Evolutionary conservation across 2,113 vertebrate genomes (phyloP).

Genomic region (mouse (Mus musculus)): DNA sequence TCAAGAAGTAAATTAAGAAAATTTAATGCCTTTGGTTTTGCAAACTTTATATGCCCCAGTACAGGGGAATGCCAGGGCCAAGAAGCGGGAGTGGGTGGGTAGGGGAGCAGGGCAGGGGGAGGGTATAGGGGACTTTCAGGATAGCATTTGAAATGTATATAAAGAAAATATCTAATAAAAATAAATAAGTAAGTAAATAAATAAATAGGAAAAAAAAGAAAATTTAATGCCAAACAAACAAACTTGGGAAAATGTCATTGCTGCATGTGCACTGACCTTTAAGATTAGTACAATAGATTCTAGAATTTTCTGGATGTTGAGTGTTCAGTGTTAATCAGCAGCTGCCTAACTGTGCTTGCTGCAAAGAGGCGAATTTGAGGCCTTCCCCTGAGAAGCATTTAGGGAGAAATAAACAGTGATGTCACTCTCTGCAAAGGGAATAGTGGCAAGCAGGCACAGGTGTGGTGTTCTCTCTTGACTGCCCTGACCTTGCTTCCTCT

Average conservation of each 20-base stretch:
- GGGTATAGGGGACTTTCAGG: no score
- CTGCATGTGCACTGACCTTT: slow-evolving; percentile 24
- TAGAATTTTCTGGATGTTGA: slow-evolving; percentile 54
- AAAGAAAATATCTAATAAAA: no score
- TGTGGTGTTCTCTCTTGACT: slow-evolving; percentile 22
- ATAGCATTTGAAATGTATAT: no score
- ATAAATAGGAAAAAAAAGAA: background rate
- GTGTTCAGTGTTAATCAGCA: background rate
- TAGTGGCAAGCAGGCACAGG: slow-evolving; percentile 61
- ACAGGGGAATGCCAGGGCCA: no score
- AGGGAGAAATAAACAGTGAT: slow-evolving; percentile 79
- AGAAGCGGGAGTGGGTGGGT: no score
- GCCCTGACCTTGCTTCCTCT: background rate
- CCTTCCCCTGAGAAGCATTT: slow-evolving; percentile 65
- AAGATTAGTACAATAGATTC: slow-evolving; percentile 11
- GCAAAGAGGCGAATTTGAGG: slow-evolving; percentile 59
- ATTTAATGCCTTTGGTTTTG: background rate
- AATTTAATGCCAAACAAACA: background rate
- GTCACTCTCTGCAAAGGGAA: slow-evolving; percentile 72
- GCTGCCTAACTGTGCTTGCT: slow-evolving; percentile 43
- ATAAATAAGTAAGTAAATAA: no score
- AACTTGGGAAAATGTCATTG: background rate
- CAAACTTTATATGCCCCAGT: no score
- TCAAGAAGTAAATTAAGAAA: background rate
- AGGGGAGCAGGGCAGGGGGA: no score